Conservation (phyloP, 2,797 vertebrate species). For the Phoeniculus purpureus region DNA sequence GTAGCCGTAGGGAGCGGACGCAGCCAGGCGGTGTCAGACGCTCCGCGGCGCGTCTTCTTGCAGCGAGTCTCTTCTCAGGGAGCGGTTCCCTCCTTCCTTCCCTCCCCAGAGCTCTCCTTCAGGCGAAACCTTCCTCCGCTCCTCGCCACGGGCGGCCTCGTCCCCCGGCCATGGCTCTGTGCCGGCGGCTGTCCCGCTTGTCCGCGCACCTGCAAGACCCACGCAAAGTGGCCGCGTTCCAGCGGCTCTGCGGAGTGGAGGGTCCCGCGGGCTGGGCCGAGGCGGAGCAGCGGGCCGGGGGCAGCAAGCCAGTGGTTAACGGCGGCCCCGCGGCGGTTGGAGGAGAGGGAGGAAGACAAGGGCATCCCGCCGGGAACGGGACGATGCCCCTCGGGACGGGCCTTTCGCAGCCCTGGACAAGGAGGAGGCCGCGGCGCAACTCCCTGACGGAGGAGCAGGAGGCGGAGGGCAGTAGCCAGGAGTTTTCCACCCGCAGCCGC, state of each 20-base stretch:
- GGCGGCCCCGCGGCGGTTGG: background rate
- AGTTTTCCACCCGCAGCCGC: constrained; percentile 85
- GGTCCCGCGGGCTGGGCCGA: constrained; percentile 68
- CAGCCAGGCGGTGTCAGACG: background rate
- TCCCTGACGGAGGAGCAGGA: constrained; percentile 85
- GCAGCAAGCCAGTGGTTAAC: background rate
- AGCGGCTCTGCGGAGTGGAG: constrained; percentile 88
- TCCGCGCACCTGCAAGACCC: constrained; percentile 84
- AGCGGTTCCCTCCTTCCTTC: background rate
- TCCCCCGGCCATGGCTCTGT: constrained; percentile 60
- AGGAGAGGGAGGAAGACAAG: background rate
- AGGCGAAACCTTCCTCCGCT: background rate
- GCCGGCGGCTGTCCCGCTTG: constrained; percentile 63
- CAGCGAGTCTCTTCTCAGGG: background rate
- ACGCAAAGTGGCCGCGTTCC: constrained; percentile 88
- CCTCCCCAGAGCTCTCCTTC: too few species aligned
- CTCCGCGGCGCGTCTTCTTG: background rate
- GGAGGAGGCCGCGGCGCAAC: constrained; percentile 85
- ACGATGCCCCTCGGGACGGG: constrained; percentile 6
- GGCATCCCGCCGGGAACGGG: constrained; percentile 57
- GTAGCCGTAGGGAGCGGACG: too few species aligned
- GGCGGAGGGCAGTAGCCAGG: constrained; percentile 75
- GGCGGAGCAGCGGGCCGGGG: background rate
- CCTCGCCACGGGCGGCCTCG: background rate
- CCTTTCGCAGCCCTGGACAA: background rate